These are phyloP conservation scores for Apotomis turbidana DNA, from an alignment of 2,888 invertebrate genomes.

Conservation along the genomic window DNA sequence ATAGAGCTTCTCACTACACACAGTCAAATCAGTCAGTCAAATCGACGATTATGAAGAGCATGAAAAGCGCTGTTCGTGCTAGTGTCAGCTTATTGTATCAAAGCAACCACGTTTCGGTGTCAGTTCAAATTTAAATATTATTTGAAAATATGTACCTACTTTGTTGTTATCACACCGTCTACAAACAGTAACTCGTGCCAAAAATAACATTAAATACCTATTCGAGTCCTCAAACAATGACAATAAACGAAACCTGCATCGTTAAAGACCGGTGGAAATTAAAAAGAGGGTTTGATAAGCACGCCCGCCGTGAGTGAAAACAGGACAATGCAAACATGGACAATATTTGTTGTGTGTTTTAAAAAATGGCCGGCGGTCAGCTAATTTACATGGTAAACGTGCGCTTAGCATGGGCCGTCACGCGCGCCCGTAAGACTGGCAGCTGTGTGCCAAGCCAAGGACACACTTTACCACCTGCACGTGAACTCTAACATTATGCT, in stretches of 20 bases:
- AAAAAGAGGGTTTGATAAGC: conserved; percentile 55
- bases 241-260: conserved; percentile 20
- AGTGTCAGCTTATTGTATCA: too few relatives aligned
- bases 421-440: conserved; percentile 72
- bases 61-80: too few relatives aligned
- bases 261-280: conserved; percentile 51
- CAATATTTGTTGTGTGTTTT: conserved; percentile 73
- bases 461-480: conserved; percentile 35
- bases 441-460: conserved; percentile 50
- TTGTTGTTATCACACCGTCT: background rate
- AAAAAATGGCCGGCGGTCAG: conserved; percentile 74
- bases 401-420: conserved; percentile 81
- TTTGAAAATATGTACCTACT: too few relatives aligned
- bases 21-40: too few relatives aligned
- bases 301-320: conserved; percentile 38
- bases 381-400: conserved; percentile 82
- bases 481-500: conserved; percentile 4
- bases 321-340: conserved; percentile 52
- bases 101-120: too few relatives aligned
- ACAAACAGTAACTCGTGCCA: background rate
- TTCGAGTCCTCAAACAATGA: background rate
- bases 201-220: background rate
- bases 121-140: too few relatives aligned
- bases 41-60: too few relatives aligned
- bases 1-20: too few relatives aligned